Evolutionary conservation across 2,888 invertebrate species (phyloP), one percentile per base, ranked within the genome.

Genomic region (Drosophila longiperda): DNA sequence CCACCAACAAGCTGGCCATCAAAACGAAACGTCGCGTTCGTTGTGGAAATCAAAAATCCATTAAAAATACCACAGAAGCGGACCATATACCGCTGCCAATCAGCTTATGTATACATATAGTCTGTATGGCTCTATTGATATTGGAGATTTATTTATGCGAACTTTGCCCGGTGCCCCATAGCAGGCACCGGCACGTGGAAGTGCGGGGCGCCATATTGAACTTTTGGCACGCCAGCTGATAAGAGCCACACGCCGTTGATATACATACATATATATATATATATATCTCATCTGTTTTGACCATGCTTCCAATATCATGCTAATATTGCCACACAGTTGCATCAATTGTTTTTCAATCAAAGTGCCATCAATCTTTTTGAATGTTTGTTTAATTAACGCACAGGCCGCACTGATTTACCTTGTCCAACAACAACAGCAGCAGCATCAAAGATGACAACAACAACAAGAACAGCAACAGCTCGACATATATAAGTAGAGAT

Each of bases 311-410:
- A 89, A 88, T 89, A 88, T 89, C 82, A 88, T 88, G 90, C 88
- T 89, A 89, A 89, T 89, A 80, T 80, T 75, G 86, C 75, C 78
- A 71, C 79, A 80, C 84, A 87, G 89, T 90, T 91, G 86, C 91
- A 91, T 87, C 91, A 92, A 92, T 92, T 92, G 92, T 92, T 92
- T 92, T 92, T 87, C 92, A 92, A 92, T 92, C 91, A 92, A 88
- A 77, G 83, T 79, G 91, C 86, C 89, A 92, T 92, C 92, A 91
- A 92, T 92, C 92, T 92, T 92, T 65, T 74, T 57, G 75, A 76
- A 87, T 85, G 87, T 87, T 87, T 90, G 78, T 80, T 87, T 87
- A 87, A 87, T 87, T 87, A 87, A 90, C 85, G 88, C 75, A 82
- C 84, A 74, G 76, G 72, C 61, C 68, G 81, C 79, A 64, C 72